Evolutionary conservation across 2,888 invertebrate species (phyloP), one percentile per base, ranked within the genome.

Genomic region (Polyploca ridens): DNA sequence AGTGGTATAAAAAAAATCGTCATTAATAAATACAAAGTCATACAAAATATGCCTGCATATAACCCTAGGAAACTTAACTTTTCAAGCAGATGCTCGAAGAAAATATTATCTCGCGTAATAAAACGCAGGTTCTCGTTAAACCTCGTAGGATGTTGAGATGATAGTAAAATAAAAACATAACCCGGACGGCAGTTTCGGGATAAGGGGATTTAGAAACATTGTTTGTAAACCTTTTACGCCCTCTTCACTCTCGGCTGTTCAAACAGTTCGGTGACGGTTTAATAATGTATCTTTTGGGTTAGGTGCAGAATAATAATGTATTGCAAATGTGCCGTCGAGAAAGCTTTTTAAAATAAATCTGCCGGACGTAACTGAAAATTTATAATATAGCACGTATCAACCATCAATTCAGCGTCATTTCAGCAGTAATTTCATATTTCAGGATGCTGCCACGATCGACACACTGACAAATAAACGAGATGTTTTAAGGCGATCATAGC

Each of bases 161-260:
- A 54, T 19, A 54, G 54, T 54, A 54, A 19, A 54, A 54, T 54
- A 54, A 16, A 54, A 54, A 54, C n/a, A 54, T 54, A 54, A 54
- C 54, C 16, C 54, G 7, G 19, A 54, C 54, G 54, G n/a, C 6
- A 49, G 5, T n/a, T 6, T n/a, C 54, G 10, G 54, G 54, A 19
- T 19, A 10, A 19, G 54, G 10, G 54, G 54, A 54, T 54, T 54
- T 54, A 54, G 54, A 46, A 46, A 46, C n/a, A 6, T 6, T 46
- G 46, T 46, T 46, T 46, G 46, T 46, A 46, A 46, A 46, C 46
- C 46, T 46, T 46, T n/a, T n/a, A 41, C 41, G 41, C 41, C 13
- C 46, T 46, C n/a, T n/a, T 6, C 46, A n/a, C n/a, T 46, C 46
- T n/a, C 46, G 46, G n/a, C 46, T n/a, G 46, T 46, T 46, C 46